These are phyloP conservation scores for Adelges cooleyi DNA, from an alignment of 1,140 invertebrate genomes.

Conservation along the genomic window DNA sequence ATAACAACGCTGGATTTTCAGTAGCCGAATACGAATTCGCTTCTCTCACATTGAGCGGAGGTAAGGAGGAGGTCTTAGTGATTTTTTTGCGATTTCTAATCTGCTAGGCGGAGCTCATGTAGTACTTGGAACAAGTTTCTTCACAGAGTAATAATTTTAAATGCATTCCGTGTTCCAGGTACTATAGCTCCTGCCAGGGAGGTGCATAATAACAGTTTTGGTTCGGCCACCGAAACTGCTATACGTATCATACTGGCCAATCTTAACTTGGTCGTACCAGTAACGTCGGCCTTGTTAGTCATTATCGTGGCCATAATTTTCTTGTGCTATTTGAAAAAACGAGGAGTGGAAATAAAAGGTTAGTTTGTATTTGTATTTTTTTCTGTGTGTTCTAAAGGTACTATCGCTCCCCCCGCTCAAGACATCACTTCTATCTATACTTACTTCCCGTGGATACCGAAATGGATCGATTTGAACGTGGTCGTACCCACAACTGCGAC, in stretches of 20 bases:
- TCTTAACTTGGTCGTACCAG: slow-evolving; percentile 86
- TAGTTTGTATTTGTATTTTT: slow-evolving; percentile 40
- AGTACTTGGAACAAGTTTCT: slow-evolving; percentile 21
- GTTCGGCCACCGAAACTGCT: slow-evolving; percentile 54
- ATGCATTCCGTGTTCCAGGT: slow-evolving; percentile 55
- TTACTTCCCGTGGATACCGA: slow-evolving; percentile 66
- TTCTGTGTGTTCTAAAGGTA: slow-evolving; percentile 48
- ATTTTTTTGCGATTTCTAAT: background rate
- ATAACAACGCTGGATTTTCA: slow-evolving; percentile 90
- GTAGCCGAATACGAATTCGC: slow-evolving; percentile 90
- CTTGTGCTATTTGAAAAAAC: slow-evolving; percentile 74
- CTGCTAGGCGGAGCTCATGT: background rate
- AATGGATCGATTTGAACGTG: slow-evolving; percentile 76
- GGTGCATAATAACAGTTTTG: slow-evolving; percentile 46
- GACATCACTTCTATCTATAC: slow-evolving; percentile 46
- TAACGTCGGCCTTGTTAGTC: slow-evolving; percentile 77
- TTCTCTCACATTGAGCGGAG: slow-evolving; percentile 85
- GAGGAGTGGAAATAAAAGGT: slow-evolving; percentile 74
- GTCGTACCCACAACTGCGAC: slow-evolving; percentile 72
- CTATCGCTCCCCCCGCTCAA: slow-evolving; percentile 61
- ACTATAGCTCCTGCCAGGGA: slow-evolving; percentile 84
- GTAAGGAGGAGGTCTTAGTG: slow-evolving; percentile 43
- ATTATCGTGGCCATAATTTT: slow-evolving; percentile 85
- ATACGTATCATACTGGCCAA: slow-evolving; percentile 73
- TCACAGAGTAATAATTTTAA: background rate